phyloP scores from a whole-genome alignment of 1,140 invertebrate genomes.

The Drosophila kohkoa region DNA sequence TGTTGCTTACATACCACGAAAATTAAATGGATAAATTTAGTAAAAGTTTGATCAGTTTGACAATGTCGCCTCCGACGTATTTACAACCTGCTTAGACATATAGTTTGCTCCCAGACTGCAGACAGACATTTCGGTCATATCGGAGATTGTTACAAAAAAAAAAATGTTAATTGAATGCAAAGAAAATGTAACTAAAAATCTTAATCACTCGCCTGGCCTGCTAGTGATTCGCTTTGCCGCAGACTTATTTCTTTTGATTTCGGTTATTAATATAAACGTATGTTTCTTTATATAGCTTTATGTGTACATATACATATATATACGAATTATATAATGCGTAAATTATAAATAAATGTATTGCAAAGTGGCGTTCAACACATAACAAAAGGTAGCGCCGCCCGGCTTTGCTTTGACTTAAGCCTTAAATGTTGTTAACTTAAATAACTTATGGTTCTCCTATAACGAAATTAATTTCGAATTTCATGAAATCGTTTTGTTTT shows the following conservation, averaged over 20 bases:
- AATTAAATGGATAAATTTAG: constrained; percentile 26
- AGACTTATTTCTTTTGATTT: constrained; percentile 68
- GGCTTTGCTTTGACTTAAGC: constrained; percentile 79
- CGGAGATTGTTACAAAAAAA: constrained; percentile 38
- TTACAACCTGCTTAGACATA: constrained; percentile 40
- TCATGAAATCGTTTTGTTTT: constrained; percentile 32
- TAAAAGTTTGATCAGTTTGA: constrained; percentile 5
- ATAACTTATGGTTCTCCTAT: constrained; percentile 27
- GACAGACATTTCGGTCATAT: constrained; percentile 25
- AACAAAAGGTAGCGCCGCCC: constrained; percentile 59
- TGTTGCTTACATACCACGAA: constrained; percentile 44
- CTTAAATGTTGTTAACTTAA: constrained; percentile 76
- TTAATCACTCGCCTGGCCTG: constrained; percentile 61
- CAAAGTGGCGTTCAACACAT: constrained; percentile 68
- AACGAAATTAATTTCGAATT: constrained; percentile 58
- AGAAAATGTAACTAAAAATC: constrained; percentile 62
- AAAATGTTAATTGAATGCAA: constrained; percentile 14
- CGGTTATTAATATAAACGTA: constrained; percentile 57
- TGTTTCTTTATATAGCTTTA: constrained; percentile 18
- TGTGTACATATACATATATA: constrained; percentile 26
- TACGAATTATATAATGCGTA: constrained; percentile 33
- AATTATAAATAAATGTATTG: constrained; percentile 78
- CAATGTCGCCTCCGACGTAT: constrained; percentile 28
- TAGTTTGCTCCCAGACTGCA: constrained; percentile 21
- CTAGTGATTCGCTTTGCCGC: constrained; percentile 32